These are phyloP conservation scores for Martes martes DNA, from an alignment of 2,113 vertebrate genomes.

Conservation along the genomic window DNA sequence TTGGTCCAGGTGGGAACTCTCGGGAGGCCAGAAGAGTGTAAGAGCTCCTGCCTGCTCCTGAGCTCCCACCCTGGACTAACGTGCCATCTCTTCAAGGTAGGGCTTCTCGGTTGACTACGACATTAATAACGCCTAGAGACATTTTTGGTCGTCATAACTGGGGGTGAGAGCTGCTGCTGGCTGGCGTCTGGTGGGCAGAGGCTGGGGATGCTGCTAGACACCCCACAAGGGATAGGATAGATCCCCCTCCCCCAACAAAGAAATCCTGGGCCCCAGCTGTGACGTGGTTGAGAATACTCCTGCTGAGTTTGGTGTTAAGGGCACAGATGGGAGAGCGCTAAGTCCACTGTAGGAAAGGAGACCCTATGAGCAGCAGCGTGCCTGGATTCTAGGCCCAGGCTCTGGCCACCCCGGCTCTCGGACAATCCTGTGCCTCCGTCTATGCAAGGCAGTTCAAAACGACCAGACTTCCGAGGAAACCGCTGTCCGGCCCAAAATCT, in stretches of 20 bases:
- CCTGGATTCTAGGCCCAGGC: not conserved
- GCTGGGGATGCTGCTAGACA: not conserved
- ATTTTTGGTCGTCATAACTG: not conserved
- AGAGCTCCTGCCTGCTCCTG: not conserved
- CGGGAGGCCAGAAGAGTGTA: not conserved
- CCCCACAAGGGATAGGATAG: not conserved
- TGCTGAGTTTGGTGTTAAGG: not conserved
- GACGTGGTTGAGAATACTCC: not conserved
- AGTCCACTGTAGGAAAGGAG: not conserved
- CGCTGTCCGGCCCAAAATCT: not conserved
- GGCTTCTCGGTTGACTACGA: accelerated
- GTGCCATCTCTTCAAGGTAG: accelerated
- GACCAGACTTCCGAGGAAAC: not conserved
- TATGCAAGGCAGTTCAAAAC: accelerated
- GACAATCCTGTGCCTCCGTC: not conserved
- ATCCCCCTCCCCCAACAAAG: not conserved
- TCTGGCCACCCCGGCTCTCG: not conserved
- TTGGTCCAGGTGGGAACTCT: not conserved
- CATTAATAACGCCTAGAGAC: not conserved
- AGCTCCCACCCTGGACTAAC: too few species aligned
- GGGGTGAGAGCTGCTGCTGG: not conserved
- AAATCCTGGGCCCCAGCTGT: not conserved
- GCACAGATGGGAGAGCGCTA: slow-evolving; percentile 19
- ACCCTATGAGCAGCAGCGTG: too few species aligned
- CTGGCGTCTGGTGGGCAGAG: not conserved